phyloP scores from a whole-genome alignment of 1,140 invertebrate genomes.

The Archegozetes longisetosus region DNA sequence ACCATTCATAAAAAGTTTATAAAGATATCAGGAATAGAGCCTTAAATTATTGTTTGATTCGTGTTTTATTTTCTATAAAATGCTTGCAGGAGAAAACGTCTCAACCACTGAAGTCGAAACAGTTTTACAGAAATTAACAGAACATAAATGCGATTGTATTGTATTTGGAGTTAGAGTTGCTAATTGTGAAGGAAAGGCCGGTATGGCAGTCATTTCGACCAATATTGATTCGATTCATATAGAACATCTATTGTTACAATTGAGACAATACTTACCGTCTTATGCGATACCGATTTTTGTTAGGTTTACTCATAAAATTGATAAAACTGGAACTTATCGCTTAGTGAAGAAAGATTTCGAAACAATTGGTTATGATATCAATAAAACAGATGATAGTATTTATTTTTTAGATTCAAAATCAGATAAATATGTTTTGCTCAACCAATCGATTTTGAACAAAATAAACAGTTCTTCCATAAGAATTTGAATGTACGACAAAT shows the following conservation, averaged over 20 bases:
- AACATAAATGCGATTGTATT: constrained; percentile 73
- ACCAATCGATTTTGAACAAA: too few relatives aligned
- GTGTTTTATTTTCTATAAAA: too few relatives aligned
- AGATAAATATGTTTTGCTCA: too few relatives aligned
- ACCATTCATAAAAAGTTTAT: too few relatives aligned
- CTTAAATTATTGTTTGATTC: too few relatives aligned
- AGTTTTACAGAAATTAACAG: constrained; percentile 64
- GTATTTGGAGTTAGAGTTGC: constrained; percentile 84
- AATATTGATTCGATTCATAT: constrained; percentile 39
- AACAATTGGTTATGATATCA: constrained; percentile 73
- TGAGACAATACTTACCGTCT: constrained; percentile 43
- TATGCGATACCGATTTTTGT: constrained; percentile 81
- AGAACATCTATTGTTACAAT: constrained; percentile 29
- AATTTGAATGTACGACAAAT: too few relatives aligned
- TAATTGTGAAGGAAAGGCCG: constrained; percentile 72
- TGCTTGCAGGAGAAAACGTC: constrained; percentile 94
- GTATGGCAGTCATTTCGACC: constrained; percentile 78
- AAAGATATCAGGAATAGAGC: too few relatives aligned
- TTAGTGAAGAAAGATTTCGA: constrained; percentile 78
- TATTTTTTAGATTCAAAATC: too few relatives aligned
- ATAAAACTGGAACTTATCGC: constrained; percentile 88
- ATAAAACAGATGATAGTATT: constrained; percentile 35
- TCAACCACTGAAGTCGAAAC: constrained; percentile 94
- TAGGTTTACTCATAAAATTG: constrained; percentile 57
- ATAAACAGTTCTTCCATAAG: too few relatives aligned